Evolutionary conservation across 2,888 invertebrate species (phyloP).

Genomic region (Tetranychus truncatus): DNA sequence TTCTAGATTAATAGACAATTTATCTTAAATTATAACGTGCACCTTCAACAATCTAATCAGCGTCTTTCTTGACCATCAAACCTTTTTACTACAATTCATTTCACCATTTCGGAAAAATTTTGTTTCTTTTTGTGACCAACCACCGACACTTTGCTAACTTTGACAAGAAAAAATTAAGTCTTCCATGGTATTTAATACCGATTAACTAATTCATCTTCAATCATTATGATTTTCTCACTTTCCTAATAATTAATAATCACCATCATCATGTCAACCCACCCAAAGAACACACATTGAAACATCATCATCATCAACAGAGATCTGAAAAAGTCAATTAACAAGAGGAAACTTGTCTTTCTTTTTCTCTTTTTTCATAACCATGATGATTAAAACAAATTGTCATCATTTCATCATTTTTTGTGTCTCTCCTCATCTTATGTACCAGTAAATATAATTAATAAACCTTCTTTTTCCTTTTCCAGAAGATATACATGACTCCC

Average conservation of each 20-base stretch:
- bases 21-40: no score
- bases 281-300: conserved; percentile 23
- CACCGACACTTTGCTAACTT: neutral
- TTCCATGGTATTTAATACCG: neutral
- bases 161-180: neutral
- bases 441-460: neutral
- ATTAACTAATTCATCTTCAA: neutral
- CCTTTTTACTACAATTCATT: no score
- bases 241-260: neutral
- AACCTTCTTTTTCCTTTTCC: neutral
- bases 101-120: no score
- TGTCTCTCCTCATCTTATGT: neutral
- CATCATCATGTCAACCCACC: conserved; percentile 22
- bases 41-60: no score
- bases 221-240: neutral
- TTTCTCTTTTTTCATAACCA: neutral
- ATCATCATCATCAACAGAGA: conserved; percentile 18
- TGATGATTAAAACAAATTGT: conserved; percentile 1
- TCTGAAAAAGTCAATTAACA: neutral
- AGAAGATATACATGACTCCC: no score
- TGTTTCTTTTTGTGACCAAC: neutral
- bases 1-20: no score
- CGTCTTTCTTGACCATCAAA: no score
- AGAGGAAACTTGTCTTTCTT: conserved; percentile 1
- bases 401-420: neutral